Evolutionary conservation across 2,888 invertebrate species (phyloP).

Genomic region (Drosophila monieri): DNA sequence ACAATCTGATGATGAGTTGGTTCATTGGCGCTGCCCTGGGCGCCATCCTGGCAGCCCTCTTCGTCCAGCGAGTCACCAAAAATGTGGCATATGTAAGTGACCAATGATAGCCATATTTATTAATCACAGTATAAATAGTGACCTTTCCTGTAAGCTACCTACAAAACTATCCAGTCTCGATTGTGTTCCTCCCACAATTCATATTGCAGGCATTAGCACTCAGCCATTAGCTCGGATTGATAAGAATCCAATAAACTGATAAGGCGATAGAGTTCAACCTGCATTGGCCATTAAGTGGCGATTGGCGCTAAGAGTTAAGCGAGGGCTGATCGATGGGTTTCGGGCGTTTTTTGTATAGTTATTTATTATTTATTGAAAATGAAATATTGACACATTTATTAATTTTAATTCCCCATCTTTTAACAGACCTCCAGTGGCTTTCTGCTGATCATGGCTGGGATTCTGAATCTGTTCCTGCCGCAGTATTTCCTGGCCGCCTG

Average conservation of each 20-base stretch:
- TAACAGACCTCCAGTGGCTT: slow-evolving; percentile 75
- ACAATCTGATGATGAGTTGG: slow-evolving; percentile 79
- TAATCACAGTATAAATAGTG: not conserved
- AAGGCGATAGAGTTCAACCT: slow-evolving; percentile 52
- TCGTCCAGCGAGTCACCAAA: slow-evolving; percentile 78
- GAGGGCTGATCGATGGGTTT: slow-evolving; percentile 42
- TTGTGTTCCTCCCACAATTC: slow-evolving; percentile 5
- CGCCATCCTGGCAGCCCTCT: slow-evolving; percentile 67
- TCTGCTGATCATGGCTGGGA: slow-evolving; percentile 76
- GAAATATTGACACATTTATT: not conserved
- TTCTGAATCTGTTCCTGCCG: slow-evolving; percentile 66
- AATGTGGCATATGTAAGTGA: slow-evolving; percentile 80
- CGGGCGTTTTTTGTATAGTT: not conserved
- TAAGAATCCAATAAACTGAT: slow-evolving; percentile 58
- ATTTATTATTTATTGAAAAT: not conserved
- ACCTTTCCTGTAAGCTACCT: slow-evolving; percentile 6
- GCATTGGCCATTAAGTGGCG: slow-evolving; percentile 53
- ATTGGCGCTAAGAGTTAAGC: slow-evolving; percentile 24
- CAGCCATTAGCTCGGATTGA: slow-evolving; percentile 27
- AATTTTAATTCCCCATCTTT: not conserved
- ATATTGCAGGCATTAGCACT: slow-evolving; percentile 36
- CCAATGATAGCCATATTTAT: slow-evolving; percentile 48
- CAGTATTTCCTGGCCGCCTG: slow-evolving; percentile 61
- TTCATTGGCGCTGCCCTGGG: slow-evolving; percentile 79
- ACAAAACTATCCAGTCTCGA: slow-evolving; percentile 8